Base-by-base conservation (phyloP, 2,797 vertebrate genomes). In the Enoplosus armatus region DNA sequence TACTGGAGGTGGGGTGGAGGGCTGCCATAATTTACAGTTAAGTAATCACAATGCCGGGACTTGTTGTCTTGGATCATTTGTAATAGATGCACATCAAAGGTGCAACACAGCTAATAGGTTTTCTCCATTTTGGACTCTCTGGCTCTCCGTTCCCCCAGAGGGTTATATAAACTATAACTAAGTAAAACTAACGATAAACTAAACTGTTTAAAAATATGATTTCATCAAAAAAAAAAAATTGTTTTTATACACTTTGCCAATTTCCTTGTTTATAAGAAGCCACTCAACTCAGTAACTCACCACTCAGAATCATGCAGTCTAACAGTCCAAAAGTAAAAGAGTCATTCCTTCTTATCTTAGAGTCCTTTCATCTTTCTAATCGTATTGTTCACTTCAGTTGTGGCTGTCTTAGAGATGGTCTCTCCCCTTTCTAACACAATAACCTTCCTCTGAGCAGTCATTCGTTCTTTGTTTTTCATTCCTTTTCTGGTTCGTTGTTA, bases 21-120 rank as follows among this genome's bases (percentile, higher is more conserved):
- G 54, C 20, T 14, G 45, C 55, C 64, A 75, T 6, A 16, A 33
- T 6, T 29, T 78, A 33, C 11, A 26, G 20, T n/a, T 22, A n/a
- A 47, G 41, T 37, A 56, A 56, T 71, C 45, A 58, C 56, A 69
- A 3, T 51, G 22, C 18, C 51, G 27, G 20, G 22, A 26, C 20
- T n/a, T 65, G 27, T 58, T 69, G 37, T 67, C 43, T 20, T 26
- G 29, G 29, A 58, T 69, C 1, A 65, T 51, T 70, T 68, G 4
- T 51, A 47, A 69, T 48, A 35, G 24, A 60, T 54, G 29, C 35
- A 37, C 31, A 29, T 54, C 15, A 54, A 29, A 27, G 14, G 12
- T 54, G 3, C 53, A 8, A 8, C 6, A 16, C 14, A 51, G 50
- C 50, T 26, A 51, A 51, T 50, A n/a, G 16, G 51, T 3, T 16